Evolutionary conservation across 1,140 invertebrate genomes (phyloP).

Genomic region (Drosophila kikkawai): DNA sequence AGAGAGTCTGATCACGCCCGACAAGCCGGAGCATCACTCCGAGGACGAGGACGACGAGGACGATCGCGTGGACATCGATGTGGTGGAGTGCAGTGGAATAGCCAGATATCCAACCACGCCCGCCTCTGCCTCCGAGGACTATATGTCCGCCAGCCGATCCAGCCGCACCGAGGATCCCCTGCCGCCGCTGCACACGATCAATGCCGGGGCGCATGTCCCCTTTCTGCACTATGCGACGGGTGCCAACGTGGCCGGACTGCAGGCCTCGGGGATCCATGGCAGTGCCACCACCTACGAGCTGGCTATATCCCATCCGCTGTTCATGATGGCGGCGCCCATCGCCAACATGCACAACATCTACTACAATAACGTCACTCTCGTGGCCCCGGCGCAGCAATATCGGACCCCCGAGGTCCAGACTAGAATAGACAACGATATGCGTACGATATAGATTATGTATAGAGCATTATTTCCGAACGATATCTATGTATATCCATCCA

Average conservation of each 20-base stretch:
- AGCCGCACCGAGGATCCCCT: slow-evolving; percentile 58
- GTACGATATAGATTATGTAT: slow-evolving; percentile 64
- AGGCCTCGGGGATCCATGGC: slow-evolving; percentile 47
- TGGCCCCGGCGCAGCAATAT: slow-evolving; percentile 67
- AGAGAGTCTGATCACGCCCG: slow-evolving; percentile 93
- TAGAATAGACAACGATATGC: slow-evolving; percentile 77
- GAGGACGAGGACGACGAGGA: slow-evolving; percentile 63
- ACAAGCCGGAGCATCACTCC: slow-evolving; percentile 76
- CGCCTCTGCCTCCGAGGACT: slow-evolving; percentile 50
- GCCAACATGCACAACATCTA: slow-evolving; percentile 67
- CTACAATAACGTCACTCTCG: slow-evolving; percentile 67
- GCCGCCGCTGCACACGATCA: slow-evolving; percentile 74
- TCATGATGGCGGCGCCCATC: slow-evolving; percentile 74
- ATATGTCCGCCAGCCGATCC: slow-evolving; percentile 38
- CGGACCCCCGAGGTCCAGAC: slow-evolving; percentile 65
- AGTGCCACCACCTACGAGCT: slow-evolving; percentile 62
- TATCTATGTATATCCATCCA: slow-evolving; percentile 56
- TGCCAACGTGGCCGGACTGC: slow-evolving; percentile 63
- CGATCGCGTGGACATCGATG: slow-evolving; percentile 67
- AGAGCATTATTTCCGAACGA: slow-evolving; percentile 33
- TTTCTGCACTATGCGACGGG: slow-evolving; percentile 72
- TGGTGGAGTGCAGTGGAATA: slow-evolving; percentile 62
- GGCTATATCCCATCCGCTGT: slow-evolving; percentile 70
- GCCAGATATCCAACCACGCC: slow-evolving; percentile 41
- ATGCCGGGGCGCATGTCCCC: slow-evolving; percentile 67